Conservation (phyloP, 2,888 invertebrate species). For the Cylindroiulus punctatus region DNA sequence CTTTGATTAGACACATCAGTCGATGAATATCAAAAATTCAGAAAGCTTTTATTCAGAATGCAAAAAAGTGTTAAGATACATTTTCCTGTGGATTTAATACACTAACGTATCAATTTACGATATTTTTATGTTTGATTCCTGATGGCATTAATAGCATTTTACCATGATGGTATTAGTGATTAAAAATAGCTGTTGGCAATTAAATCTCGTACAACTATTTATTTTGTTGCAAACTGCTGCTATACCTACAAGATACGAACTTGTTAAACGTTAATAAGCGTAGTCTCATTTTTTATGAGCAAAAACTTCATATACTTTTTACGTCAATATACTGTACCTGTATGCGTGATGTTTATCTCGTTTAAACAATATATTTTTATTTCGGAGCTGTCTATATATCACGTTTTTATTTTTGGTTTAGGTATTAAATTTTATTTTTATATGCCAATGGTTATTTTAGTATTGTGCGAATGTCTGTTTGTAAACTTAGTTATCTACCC, state of each 20-base stretch:
- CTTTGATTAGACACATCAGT: too few species aligned
- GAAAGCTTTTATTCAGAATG: too few species aligned
- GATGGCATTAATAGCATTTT: neutral
- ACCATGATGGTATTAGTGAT: neutral
- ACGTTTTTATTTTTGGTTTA: neutral
- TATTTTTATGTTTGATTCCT: neutral
- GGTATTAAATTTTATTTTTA: neutral
- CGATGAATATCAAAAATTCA: too few species aligned
- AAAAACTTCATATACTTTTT: neutral
- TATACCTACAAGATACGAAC: neutral
- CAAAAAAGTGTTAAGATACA: neutral
- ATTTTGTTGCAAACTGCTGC: neutral
- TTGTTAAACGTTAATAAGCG: neutral
- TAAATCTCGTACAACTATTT: conserved; percentile 4
- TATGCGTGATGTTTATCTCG: neutral
- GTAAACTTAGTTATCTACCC: neutral
- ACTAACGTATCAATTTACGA: neutral
- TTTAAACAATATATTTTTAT: neutral
- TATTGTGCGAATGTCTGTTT: neutral
- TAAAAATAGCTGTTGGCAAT: neutral
- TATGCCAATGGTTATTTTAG: neutral
- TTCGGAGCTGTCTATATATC: neutral
- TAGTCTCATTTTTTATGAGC: neutral
- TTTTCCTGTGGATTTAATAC: conserved; percentile 1
- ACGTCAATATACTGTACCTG: too few species aligned